These are phyloP conservation scores for Bos taurus DNA, from an alignment of 2,113 vertebrate genomes.

Conservation along the genomic window DNA sequence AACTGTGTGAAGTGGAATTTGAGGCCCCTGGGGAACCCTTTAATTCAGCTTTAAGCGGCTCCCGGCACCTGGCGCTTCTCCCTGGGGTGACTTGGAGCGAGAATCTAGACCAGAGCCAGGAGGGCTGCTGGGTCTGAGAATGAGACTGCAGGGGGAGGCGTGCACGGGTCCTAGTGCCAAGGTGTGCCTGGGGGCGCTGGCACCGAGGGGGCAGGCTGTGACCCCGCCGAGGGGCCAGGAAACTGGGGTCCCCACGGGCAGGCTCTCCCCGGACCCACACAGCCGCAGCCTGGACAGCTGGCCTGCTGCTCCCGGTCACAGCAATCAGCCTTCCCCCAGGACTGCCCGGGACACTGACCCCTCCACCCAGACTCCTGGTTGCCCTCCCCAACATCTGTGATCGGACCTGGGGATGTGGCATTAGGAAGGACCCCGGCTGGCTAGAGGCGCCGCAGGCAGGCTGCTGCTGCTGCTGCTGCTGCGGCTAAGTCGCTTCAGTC, in stretches of 20 bases:
- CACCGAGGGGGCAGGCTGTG: accelerated
- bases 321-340: accelerated
- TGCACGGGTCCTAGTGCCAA: accelerated
- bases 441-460: accelerated
- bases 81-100: background rate
- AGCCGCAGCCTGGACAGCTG: background rate
- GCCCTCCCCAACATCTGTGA: accelerated
- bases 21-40: background rate
- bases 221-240: accelerated
- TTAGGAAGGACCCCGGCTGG: accelerated
- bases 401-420: accelerated
- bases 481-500: too few species aligned
- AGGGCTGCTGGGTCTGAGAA: background rate
- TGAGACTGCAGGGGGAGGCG: accelerated
- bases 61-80: background rate
- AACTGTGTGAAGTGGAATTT: background rate
- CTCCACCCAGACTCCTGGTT: accelerated
- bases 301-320: accelerated
- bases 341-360: accelerated
- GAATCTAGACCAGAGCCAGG: slow-evolving; percentile 23
- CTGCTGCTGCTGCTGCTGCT: too few species aligned
- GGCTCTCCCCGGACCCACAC: accelerated
- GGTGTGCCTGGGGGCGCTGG: accelerated
- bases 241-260: accelerated
- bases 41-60: slow-evolving; percentile 2